These are phyloP conservation scores for Oryzias sinensis DNA, from an alignment of 2,797 vertebrate genomes.

Conservation along the genomic window DNA sequence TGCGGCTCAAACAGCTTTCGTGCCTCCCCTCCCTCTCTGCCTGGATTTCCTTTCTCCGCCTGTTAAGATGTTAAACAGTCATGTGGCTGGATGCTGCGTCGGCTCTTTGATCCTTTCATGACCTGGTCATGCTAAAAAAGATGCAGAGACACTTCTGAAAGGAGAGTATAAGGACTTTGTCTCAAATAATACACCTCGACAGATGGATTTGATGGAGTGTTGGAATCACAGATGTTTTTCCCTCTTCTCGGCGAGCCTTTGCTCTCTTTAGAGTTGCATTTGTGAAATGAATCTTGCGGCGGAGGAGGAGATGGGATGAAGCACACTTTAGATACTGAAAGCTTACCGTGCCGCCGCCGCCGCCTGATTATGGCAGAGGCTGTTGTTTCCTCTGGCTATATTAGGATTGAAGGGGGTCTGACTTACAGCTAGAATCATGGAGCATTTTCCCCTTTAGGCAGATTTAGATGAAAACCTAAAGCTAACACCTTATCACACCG, in stretches of 20 bases:
- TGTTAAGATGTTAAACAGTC: slow-evolving; percentile 64
- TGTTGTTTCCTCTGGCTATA: slow-evolving; percentile 54
- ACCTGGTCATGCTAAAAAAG: slow-evolving; percentile 57
- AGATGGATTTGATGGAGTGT: slow-evolving; percentile 63
- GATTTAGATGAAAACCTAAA: slow-evolving; percentile 62
- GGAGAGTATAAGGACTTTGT: slow-evolving; percentile 62
- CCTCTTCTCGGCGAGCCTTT: slow-evolving; percentile 32
- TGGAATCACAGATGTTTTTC: slow-evolving; percentile 33
- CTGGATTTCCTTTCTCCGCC: slow-evolving; percentile 41
- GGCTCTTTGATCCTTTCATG: slow-evolving; percentile 62
- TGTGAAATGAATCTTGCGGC: slow-evolving; percentile 53
- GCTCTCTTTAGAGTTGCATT: slow-evolving; percentile 54
- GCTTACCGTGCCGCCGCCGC: slow-evolving; percentile 33
- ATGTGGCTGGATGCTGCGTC: slow-evolving; percentile 33
- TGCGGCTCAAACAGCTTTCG: slow-evolving; percentile 10
- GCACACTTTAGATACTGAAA: slow-evolving; percentile 39
- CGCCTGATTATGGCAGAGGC: slow-evolving; percentile 47
- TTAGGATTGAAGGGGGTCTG: slow-evolving; percentile 47
- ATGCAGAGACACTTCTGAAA: slow-evolving; percentile 61
- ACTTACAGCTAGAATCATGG: slow-evolving; percentile 49
- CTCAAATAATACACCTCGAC: slow-evolving; percentile 61
- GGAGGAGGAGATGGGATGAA: slow-evolving; percentile 33
- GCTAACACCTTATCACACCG: slow-evolving; percentile 52
- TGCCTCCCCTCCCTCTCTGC: slow-evolving; percentile 18
- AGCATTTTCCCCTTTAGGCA: slow-evolving; percentile 62